Base-by-base conservation (phyloP, 2,888 invertebrate species). In the Oxystoma pomonae region DNA sequence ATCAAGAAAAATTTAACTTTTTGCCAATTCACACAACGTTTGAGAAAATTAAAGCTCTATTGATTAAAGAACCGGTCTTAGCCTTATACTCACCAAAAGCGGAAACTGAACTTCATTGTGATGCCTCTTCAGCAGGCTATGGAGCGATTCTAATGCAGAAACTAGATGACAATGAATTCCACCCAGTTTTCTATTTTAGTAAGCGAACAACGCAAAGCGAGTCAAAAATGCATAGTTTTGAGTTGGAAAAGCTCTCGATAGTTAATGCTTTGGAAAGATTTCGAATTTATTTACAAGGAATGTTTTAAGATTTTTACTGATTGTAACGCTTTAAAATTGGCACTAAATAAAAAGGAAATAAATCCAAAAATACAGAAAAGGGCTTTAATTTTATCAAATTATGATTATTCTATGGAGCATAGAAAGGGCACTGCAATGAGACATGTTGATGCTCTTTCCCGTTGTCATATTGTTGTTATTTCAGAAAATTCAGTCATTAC, bases 91-190 rank as follows among this genome's bases (percentile, higher is more conserved):
- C 72, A 22, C 74, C 75, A 0, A 58, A 61, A 2, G 61, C 68
- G 16, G 71, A 73, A 56, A 78, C 77, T 2, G 74, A 78, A 62
- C 61, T 77, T 75, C 0, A n/a, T n/a, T n/a, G n/a, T n/a, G n/a
- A n/a, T n/a, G n/a, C n/a, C n/a, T n/a, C n/a, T n/a, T n/a, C n/a
- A n/a, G n/a, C n/a, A n/a, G n/a, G n/a, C n/a, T n/a, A n/a, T n/a
- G n/a, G n/a, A n/a, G n/a, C n/a, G n/a, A n/a, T n/a, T n/a, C n/a
- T n/a, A n/a, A n/a, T n/a, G n/a, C n/a, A n/a, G n/a, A n/a, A n/a
- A n/a, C n/a, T n/a, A n/a, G n/a, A n/a, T n/a, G n/a, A n/a, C n/a
- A n/a, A n/a, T n/a, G n/a, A n/a, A n/a, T n/a, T n/a, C n/a, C n/a
- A n/a, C n/a, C n/a, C n/a, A n/a, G 63, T 77, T 0, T 75, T 74